Evolutionary conservation across 2,888 invertebrate genomes (phyloP).

Genomic region (Stenurella melanura): DNA sequence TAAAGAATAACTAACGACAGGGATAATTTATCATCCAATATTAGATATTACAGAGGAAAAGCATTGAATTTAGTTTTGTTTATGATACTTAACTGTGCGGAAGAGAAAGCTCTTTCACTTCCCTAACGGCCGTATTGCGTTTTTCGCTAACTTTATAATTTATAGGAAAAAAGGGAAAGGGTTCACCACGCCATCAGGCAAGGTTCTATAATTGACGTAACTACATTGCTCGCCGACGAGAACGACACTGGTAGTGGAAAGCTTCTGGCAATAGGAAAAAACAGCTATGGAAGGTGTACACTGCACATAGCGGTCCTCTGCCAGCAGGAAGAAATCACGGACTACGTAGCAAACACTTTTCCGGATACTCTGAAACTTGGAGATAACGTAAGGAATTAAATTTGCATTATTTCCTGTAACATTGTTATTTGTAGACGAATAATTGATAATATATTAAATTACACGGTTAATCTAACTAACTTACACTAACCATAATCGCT

Average conservation of each 20-base stretch:
- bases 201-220: slow-evolving; percentile 79
- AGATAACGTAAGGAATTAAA: slow-evolving; percentile 84
- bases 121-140: slow-evolving; percentile 14
- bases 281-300: slow-evolving; percentile 84
- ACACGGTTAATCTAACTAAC: no score
- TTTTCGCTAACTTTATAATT: not conserved
- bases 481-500: no score
- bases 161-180: slow-evolving; percentile 84
- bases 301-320: slow-evolving; percentile 91
- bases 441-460: slow-evolving; percentile 32
- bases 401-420: not conserved
- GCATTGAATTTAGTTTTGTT: not conserved
- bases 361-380: slow-evolving; percentile 85
- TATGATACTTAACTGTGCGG: not conserved
- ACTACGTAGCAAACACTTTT: slow-evolving; percentile 83
- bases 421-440: no score
- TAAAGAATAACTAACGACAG: not conserved
- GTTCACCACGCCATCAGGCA: slow-evolving; percentile 84
- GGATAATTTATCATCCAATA: not conserved
- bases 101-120: not conserved
- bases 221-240: slow-evolving; percentile 75
- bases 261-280: slow-evolving; percentile 78
- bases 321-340: slow-evolving; percentile 88
- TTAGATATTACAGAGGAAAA: not conserved
- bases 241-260: slow-evolving; percentile 75